Conservation (phyloP, 2,113 vertebrate genomes). For the Rhegmatorhina hoffmannsi region DNA sequence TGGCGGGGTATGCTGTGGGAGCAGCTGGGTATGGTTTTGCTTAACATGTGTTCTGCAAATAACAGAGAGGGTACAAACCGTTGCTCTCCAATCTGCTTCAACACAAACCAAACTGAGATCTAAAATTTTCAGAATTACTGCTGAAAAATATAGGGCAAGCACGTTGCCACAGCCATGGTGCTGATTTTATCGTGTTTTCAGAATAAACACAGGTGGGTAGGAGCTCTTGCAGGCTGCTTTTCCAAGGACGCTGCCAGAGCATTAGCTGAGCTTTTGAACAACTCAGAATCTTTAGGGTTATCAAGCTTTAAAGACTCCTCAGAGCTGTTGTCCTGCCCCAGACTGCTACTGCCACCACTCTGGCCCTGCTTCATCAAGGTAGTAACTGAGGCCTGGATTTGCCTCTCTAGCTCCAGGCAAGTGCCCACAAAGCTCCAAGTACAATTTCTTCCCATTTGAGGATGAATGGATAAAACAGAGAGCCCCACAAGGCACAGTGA, state of each 20-base stretch:
- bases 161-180: background rate
- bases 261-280: background rate
- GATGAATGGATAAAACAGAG: background rate
- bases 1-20: background rate
- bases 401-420: background rate
- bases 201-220: background rate
- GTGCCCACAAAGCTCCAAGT: background rate
- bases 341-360: background rate
- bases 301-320: background rate
- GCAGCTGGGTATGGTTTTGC: background rate
- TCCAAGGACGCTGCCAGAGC: background rate
- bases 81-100: slow-evolving; percentile 5
- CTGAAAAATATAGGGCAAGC: background rate
- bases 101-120: background rate
- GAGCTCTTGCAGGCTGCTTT: background rate
- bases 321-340: background rate
- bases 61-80: background rate
- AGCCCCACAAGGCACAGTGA: rapidly evolving
- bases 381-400: background rate
- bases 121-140: background rate
- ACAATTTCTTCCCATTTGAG: background rate
- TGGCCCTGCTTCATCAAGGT: rapidly evolving
- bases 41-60: slow-evolving; percentile 5
- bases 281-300: background rate
- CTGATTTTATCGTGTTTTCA: background rate